Base-by-base conservation (phyloP, 2,888 invertebrate genomes). In the Cephalotes varians region DNA sequence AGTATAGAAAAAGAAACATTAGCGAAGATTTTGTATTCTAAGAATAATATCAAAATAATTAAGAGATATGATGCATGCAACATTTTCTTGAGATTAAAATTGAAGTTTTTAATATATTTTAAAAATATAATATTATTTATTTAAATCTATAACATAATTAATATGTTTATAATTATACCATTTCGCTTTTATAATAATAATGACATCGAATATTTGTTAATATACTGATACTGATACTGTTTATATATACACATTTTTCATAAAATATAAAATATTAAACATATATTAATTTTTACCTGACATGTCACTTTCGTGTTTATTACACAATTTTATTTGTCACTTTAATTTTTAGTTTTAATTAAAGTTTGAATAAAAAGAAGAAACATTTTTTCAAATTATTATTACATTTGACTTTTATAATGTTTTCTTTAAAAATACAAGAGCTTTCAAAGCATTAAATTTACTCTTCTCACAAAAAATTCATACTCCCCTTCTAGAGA, bases 91-190 rank as follows among this genome's bases (percentile, higher is more conserved):
- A 49, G 10, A 69, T 21, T 25, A 34, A 69, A 51, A 69, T 7
- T 69, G 0, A 31, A 54, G 34, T 18, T 21, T 49, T 15, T 49
- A 67, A 12, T 6, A n/a, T 34, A n/a, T 60, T 34, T 34, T 1
- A n/a, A 31, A 47, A 67, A n/a, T 47, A 28, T 65, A 31, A 6
- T n/a, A 67, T 65, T 44, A 37, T 37, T 37, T 65, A 28, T 7
- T 58, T 31, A 58, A 28, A 31, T 40, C 25, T 40, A 64, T 25
- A 21, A 15, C 21, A 28, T n/a, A 64, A 28, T 47, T n/a, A 28
- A 67, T n/a, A 47, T 67, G 49, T n/a, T 67, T 47, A 18, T 47
- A 47, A 67, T 60, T 9, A 60, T 34, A 10, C 10, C n/a, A 37
- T 60, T 60, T 34, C 37, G 21, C 5, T 60, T 60, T n/a, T 34